phyloP scores from a whole-genome alignment of 2,888 invertebrate genomes.

The Trisateles emortualis region DNA sequence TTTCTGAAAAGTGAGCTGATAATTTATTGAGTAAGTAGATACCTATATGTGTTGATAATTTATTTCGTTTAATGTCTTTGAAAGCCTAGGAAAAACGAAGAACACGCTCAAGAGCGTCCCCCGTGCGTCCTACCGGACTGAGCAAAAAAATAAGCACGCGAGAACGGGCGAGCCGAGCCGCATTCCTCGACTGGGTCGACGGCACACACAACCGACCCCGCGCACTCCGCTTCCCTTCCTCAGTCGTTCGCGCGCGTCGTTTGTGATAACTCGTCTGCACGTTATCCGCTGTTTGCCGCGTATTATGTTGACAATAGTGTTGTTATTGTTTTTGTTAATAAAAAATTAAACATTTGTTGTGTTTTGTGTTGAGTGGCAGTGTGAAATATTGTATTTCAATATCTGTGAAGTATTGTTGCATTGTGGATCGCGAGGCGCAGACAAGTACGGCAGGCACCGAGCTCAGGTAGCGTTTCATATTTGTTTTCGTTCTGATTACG shows the following conservation, averaged over 20 bases:
- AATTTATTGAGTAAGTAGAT: too few species aligned
- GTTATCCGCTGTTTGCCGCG: slow-evolving; percentile 66
- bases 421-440: slow-evolving; percentile 68
- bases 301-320: slow-evolving; percentile 81
- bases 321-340: slow-evolving; percentile 70
- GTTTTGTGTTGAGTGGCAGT: slow-evolving; percentile 69
- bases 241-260: slow-evolving; percentile 82
- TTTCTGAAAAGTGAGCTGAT: too few species aligned
- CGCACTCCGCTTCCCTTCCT: slow-evolving; percentile 46
- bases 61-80: too few species aligned
- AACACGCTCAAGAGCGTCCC: slow-evolving; percentile 39
- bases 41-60: too few species aligned
- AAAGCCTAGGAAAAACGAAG: too few species aligned
- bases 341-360: slow-evolving; percentile 61
- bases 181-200: slow-evolving; percentile 84
- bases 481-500: slow-evolving; percentile 76
- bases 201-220: slow-evolving; percentile 67
- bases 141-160: slow-evolving; percentile 75
- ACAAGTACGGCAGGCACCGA: slow-evolving; percentile 80
- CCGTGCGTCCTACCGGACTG: slow-evolving; percentile 59
- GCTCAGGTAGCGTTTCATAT: slow-evolving; percentile 80
- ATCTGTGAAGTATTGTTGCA: slow-evolving; percentile 54
- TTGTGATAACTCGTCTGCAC: slow-evolving; percentile 61
- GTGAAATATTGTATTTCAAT: slow-evolving; percentile 52
- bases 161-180: slow-evolving; percentile 81